phyloP scores from a whole-genome alignment of 1,140 invertebrate species.

The Phymorhynchus buccinoides region DNA sequence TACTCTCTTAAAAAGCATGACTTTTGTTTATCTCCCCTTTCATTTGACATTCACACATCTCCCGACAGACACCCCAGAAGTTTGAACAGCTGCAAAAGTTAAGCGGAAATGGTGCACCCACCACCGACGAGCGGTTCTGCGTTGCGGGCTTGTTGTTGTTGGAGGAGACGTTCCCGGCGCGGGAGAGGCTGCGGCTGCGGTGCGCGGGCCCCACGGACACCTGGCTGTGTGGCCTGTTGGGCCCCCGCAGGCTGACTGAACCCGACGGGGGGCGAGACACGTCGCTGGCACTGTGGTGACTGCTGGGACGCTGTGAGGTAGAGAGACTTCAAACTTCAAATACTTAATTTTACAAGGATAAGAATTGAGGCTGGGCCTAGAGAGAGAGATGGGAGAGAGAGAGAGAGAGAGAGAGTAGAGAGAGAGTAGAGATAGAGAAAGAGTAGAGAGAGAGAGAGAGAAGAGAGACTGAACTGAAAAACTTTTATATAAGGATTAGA shows the following conservation, averaged over 20 bases:
- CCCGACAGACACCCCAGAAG: too few relatives aligned
- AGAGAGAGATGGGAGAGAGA: too few relatives aligned
- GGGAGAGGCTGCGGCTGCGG: slow-evolving; percentile 54
- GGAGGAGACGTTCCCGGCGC: slow-evolving; percentile 33
- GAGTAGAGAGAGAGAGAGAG: background rate
- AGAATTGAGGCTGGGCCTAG: too few relatives aligned
- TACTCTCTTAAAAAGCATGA: too few relatives aligned
- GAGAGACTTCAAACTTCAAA: background rate
- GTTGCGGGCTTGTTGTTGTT: slow-evolving; percentile 51
- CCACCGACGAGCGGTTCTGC: slow-evolving; percentile 57
- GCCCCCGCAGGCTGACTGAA: background rate
- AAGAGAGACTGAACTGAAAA: background rate
- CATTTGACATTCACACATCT: too few relatives aligned
- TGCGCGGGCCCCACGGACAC: slow-evolving; percentile 35
- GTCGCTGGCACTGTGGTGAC: background rate
- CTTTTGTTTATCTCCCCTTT: too few relatives aligned
- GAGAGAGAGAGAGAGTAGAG: too few relatives aligned
- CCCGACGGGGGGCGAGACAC: slow-evolving; percentile 56
- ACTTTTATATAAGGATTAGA: too few relatives aligned
- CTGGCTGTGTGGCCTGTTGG: slow-evolving; percentile 50
- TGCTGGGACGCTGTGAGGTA: background rate
- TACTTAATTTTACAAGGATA: too few relatives aligned
- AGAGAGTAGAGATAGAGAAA: too few relatives aligned
- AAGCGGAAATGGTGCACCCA: too few relatives aligned
- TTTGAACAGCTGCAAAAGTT: too few relatives aligned